phyloP scores from a whole-genome alignment of 2,888 invertebrate species.

The Entomobrya multifasciata region DNA sequence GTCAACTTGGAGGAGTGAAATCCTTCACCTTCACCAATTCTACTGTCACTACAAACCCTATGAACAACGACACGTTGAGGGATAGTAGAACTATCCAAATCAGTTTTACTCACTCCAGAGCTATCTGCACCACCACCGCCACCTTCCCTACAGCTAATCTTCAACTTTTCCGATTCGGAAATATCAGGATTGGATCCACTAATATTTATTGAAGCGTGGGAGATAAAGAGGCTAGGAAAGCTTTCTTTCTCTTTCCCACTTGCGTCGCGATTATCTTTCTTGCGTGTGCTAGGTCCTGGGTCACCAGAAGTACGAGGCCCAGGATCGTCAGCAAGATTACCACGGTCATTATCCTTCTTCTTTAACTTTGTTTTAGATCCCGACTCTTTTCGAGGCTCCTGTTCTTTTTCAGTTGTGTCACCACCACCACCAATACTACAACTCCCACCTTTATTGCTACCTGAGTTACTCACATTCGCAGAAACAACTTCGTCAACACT shows the following conservation, averaged over 20 bases:
- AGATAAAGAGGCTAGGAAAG: slow-evolving; percentile 74
- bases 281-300: slow-evolving; percentile 71
- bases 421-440: too few relatives aligned
- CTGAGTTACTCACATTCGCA: background rate
- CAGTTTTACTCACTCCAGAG: slow-evolving; percentile 39
- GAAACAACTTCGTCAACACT: slow-evolving; percentile 24
- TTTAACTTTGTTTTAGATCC: slow-evolving; percentile 15
- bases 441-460: background rate
- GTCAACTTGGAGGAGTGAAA: slow-evolving; percentile 74
- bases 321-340: slow-evolving; percentile 63
- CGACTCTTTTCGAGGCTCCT: background rate
- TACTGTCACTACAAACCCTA: slow-evolving; percentile 74
- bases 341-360: slow-evolving; percentile 63
- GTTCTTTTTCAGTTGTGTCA: background rate
- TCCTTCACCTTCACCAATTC: slow-evolving; percentile 76
- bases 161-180: slow-evolving; percentile 64
- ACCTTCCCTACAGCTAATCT: slow-evolving; percentile 29
- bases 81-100: slow-evolving; percentile 52
- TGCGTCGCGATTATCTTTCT: slow-evolving; percentile 60
- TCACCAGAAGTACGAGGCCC: slow-evolving; percentile 67
- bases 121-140: slow-evolving; percentile 17
- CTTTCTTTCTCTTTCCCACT: slow-evolving; percentile 69
- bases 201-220: slow-evolving; percentile 73
- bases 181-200: slow-evolving; percentile 69
- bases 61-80: slow-evolving; percentile 67